Evolutionary conservation across 2,113 vertebrate genomes (phyloP).

Genomic region (Thalassoma bifasciatum): DNA sequence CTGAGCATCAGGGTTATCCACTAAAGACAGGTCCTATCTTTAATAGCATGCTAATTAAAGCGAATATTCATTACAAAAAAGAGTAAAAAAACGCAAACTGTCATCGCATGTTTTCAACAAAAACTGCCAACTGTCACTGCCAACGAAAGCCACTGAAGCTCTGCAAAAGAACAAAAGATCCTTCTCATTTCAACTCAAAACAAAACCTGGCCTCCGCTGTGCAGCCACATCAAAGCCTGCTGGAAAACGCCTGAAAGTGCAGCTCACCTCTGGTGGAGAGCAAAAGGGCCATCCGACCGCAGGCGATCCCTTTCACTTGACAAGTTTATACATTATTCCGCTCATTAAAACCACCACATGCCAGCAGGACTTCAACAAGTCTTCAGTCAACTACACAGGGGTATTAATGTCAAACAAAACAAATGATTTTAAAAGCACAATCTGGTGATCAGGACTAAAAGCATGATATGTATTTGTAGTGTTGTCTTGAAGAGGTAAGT

Average conservation of each 20-base stretch:
- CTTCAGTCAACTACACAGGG: conserved; percentile 72
- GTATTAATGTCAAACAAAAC: conserved; percentile 36
- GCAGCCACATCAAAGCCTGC: conserved; percentile 70
- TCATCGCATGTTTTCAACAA: conserved; percentile 37
- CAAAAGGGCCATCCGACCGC: conserved; percentile 85
- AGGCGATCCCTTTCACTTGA: conserved; percentile 89
- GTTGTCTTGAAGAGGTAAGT: not conserved
- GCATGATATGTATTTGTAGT: not conserved
- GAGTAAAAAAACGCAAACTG: conserved; percentile 16
- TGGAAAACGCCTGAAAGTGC: conserved; percentile 54
- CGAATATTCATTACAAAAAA: conserved; percentile 40
- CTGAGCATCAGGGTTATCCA: conserved; percentile 43
- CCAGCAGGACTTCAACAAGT: conserved; percentile 87
- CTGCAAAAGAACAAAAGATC: conserved; percentile 59
- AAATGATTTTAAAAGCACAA: conserved; percentile 18
- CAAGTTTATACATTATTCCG: conserved; percentile 94
- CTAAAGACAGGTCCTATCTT: conserved; percentile 39
- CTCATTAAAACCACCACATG: conserved; percentile 89
- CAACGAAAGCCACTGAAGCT: conserved; percentile 30
- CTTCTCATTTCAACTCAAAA: conserved; percentile 53
- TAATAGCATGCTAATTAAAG: conserved; percentile 56
- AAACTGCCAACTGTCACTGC: conserved; percentile 58
- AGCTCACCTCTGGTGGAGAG: conserved; percentile 86
- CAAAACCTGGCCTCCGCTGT: conserved; percentile 50
- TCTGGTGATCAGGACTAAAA: conserved; percentile 6